Base-by-base conservation (phyloP, 1,140 invertebrate genomes). In the Aphelinus certus region DNA sequence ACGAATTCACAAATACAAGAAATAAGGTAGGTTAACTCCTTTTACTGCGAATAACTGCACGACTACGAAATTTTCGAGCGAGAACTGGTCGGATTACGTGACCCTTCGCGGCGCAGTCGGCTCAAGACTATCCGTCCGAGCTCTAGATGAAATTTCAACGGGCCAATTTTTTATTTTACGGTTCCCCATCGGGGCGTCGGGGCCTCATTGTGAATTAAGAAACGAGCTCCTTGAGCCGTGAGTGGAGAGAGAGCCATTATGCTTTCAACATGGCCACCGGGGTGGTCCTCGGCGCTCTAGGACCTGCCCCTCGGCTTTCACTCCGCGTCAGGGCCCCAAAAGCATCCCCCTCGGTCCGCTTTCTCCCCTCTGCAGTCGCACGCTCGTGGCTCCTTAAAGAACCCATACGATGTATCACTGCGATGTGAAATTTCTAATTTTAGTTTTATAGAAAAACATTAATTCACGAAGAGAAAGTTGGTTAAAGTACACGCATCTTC, bases 21-120 rank as follows among this genome's bases (percentile, higher is more conserved):
- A 26, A 26, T 26, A 26, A 26, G 26, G 26, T 26, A 26, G 26
- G 26, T 26, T 26, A 26, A 26, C 26, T 26, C 26, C 26, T 26
- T 26, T 26, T 26, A 26, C 26, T 26, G 26, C 26, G 26, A 26
- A 26, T 26, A 26, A 26, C 26, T 26, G 0, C 26, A 26, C 26
- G 26, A 26, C 26, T 26, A 26, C 26, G 0, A 47, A 57, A 69
- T 10, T 57, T 10, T 2, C 63, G n/a, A 65, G 2, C 5, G 46
- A 53, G 67, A 9, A 10, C 55, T 6, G 26, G 47, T 43, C 61
- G 42, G 45, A 65, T 71, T 64, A 68, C 79, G 76, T 82, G 80
- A 79, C 81, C 78, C 78, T 83, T 83, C 79, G 80, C 80, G 80
- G 81, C 79, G 80, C 66, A 81, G 80, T 75, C 80, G 78, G 65